phyloP scores from a whole-genome alignment of 2,113 vertebrate genomes.

The Gasterosteus aculeatus region DNA sequence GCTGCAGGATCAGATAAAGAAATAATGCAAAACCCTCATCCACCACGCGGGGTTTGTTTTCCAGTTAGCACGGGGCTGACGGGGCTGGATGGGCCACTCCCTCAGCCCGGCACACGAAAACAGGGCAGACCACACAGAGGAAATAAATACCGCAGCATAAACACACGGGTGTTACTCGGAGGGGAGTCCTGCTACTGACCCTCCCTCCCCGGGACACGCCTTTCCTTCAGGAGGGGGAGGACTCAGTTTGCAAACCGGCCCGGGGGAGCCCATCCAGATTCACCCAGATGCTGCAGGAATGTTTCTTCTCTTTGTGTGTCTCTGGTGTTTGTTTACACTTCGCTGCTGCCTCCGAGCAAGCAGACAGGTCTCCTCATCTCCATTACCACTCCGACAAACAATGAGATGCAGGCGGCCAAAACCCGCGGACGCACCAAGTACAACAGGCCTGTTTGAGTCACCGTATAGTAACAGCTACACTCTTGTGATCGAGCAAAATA shows the following conservation, averaged over 20 bases:
- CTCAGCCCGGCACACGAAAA: slow-evolving; percentile 45
- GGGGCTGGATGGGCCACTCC: slow-evolving; percentile 37
- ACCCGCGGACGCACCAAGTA: slow-evolving; percentile 15
- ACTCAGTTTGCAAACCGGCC: slow-evolving; percentile 46
- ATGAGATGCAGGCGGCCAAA: slow-evolving; percentile 33
- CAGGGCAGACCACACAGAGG: slow-evolving; percentile 60
- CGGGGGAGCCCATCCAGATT: slow-evolving; percentile 55
- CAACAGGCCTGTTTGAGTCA: slow-evolving; percentile 36
- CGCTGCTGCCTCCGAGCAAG: slow-evolving; percentile 45
- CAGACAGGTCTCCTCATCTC: slow-evolving; percentile 49
- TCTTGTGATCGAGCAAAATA: slow-evolving; percentile 5
- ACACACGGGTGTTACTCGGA: slow-evolving; percentile 56
- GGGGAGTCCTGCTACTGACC: slow-evolving; percentile 23
- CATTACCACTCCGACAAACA: slow-evolving; percentile 60
- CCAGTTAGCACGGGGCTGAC: slow-evolving; percentile 41
- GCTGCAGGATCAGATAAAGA: slow-evolving; percentile 48
- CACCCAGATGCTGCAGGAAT: slow-evolving; percentile 66
- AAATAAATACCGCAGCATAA: slow-evolving; percentile 63
- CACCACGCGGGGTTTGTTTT: slow-evolving; percentile 63
- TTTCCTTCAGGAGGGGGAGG: slow-evolving; percentile 31
- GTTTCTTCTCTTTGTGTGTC: slow-evolving; percentile 56
- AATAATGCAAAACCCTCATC: slow-evolving; percentile 49
- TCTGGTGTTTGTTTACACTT: slow-evolving; percentile 67
- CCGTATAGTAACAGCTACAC: background rate
- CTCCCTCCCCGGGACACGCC: slow-evolving; percentile 16